Base-by-base conservation (phyloP, 2,888 invertebrate species). In the Torymus texanus region DNA sequence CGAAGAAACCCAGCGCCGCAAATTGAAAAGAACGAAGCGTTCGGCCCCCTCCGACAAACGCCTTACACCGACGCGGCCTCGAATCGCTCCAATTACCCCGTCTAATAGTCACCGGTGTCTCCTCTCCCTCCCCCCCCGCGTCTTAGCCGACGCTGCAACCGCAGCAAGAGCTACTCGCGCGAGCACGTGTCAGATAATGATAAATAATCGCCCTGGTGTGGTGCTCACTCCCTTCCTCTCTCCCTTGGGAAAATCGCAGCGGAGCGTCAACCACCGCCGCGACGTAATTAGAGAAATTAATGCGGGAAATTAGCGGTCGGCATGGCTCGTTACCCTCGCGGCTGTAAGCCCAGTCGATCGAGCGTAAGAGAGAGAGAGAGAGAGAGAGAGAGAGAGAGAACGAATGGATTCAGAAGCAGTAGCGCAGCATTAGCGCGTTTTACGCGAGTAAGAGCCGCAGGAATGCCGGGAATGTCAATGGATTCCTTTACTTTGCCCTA, bases 31-130 rank as follows among this genome's bases (percentile, higher is more conserved):
- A 41, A 41, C 41, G 41, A 41, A 8, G 41, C 41, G 41, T 8
- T 41, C 41, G 41, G 41, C 41, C 41, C 41, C 41, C 41, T 41
- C 41, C 41, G 41, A 41, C 41, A 41, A 41, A 41, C 41, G 41
- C 41, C 41, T 41, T 41, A 8, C 10, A 41, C 41, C 41, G 41
- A 8, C 50, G 71, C 24, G 56, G 21, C 51, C 70, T 58, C 59
- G 41, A 68, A 75, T 75, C 53, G 77, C 51, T 66, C 72, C 55
- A 72, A 77, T 77, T 72, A 77, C 29, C 70, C 14, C 16, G 50
- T 51, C 21, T 76, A 62, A 55, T 63, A 61, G 75, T 66, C n/a
- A 13, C 53, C 14, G 50, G 58, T 8, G 41, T 41, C 41, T 41
- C 41, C 41, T 41, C 41, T 41, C 41, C 8, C 29, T 24, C 24